Percentiles rank a stretch among this genome's conserved stretches.
These are phyloP conservation scores for Nephrotoma flavescens DNA, from an alignment of 2,888 invertebrate genomes.

Conservation along the genomic window DNA sequence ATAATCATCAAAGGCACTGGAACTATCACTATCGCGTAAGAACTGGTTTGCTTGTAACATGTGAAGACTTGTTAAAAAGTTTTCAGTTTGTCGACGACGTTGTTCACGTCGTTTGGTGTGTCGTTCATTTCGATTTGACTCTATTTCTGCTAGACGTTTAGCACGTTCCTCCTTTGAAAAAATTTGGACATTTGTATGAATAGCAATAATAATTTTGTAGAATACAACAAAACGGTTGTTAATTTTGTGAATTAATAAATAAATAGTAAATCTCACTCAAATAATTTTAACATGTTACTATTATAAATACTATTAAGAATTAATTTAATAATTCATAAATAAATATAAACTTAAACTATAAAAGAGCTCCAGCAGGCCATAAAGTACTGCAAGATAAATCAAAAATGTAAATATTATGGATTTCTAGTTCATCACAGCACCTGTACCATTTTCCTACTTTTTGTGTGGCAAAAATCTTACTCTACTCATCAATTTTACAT, in stretches of 20 bases:
- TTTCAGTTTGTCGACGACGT: constrained; percentile 62
- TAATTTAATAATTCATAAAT: background rate
- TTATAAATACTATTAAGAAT: background rate
- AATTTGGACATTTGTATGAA: constrained; percentile 12
- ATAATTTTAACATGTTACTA: background rate
- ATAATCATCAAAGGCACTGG: constrained; percentile 60
- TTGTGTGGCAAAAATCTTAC: background rate
- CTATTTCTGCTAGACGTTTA: constrained; percentile 59
- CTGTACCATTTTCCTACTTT: background rate
- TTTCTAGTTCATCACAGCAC: background rate
- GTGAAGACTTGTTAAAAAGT: constrained; percentile 72
- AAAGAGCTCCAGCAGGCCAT: background rate
- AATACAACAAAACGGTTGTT: background rate
- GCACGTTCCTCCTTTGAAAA: constrained; percentile 50
- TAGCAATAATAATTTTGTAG: background rate
- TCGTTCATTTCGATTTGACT: constrained; percentile 48
- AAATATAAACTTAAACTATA: background rate
- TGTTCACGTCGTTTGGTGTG: constrained; percentile 48
- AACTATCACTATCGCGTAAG: constrained; percentile 39
- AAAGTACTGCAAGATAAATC: background rate
- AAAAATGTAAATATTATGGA: background rate
- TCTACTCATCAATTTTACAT: background rate
- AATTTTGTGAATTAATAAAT: too few relatives aligned
- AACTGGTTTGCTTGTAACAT: constrained; percentile 64
- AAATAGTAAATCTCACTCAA: background rate